These are phyloP conservation scores for Idaea biselata DNA, from an alignment of 2,888 invertebrate species.

Conservation along the genomic window DNA sequence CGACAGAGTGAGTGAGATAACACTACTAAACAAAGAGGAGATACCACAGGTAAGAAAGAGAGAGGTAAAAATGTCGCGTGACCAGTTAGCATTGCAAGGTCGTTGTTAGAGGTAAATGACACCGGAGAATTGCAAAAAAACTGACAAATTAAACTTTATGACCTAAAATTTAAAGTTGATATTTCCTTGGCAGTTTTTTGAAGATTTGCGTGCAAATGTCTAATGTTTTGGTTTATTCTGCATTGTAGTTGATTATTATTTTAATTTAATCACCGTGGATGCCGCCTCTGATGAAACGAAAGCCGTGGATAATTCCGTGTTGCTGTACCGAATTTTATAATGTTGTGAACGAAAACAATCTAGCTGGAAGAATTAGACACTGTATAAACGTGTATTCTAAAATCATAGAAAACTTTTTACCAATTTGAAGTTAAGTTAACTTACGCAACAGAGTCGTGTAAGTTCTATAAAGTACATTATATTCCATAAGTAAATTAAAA, in stretches of 20 bases:
- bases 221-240: conserved; percentile 54
- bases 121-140: conserved; percentile 32
- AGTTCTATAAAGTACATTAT: no score
- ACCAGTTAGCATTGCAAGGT: conserved; percentile 81
- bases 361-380: neutral
- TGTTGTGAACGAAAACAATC: conserved; percentile 16
- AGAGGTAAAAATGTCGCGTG: conserved; percentile 51
- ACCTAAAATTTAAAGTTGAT: conserved; percentile 11
- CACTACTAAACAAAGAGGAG: conserved; percentile 27
- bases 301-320: conserved; percentile 4
- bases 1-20: conserved; percentile 44
- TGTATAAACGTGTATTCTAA: neutral
- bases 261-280: conserved; percentile 47
- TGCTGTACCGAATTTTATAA: conserved; percentile 44
- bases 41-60: conserved; percentile 37
- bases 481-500: no score
- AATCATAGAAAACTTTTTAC: neutral
- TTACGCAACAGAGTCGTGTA: no score
- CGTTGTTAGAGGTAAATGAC: conserved; percentile 72
- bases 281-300: conserved; percentile 9
- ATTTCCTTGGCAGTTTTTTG: conserved; percentile 15
- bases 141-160: conserved; percentile 24
- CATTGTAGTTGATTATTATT: conserved; percentile 59
- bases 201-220: conserved; percentile 58
- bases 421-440: no score